Evolutionary conservation across 1,140 invertebrate species (phyloP), one percentile per base, ranked within the genome.

Genomic region (Trichonephila inaurata): DNA sequence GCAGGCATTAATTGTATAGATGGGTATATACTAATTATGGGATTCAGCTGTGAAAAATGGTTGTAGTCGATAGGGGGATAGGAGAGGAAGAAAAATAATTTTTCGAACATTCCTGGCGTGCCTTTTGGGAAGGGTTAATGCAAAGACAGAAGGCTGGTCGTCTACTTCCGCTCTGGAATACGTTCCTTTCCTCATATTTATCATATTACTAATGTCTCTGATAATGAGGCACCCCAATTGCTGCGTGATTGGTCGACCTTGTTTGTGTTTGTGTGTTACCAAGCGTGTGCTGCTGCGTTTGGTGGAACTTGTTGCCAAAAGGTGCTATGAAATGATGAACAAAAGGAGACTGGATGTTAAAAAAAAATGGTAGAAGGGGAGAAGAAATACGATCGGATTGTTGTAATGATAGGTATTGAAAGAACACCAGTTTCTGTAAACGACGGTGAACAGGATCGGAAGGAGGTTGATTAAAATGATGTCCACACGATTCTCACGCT

Each of bases 21-120:
- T 91, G 72, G 40, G 72, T 91, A 91, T 91, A 91, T 82, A 77
- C 89, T 91, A 69, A 91, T 91, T 91, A 91, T 81, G 77, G 89
- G 89, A 77, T 91, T 82, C 64, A 24, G 24, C 60, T n/a, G 89
- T 91, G 89, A 91, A 91, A 91, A 91, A 91, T 91, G 89, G 89
- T 91, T 40, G 33, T 72, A 69, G 62, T 89, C 64, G 40, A 33
- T 51, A 69, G 40, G 51, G 64, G 60, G 60, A 61, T 61, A 87
- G 40, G 21, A 33, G n/a, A 21, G 16, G 61, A 91, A n/a, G 61
- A 82, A 61, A 62, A 61, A 28, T 19, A 61, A 61, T 61, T 82
- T 61, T 82, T 81, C 33, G 66, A 40, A 82, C 89, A 91, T 91
- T 91, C 89, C 72, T 40, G 16, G 72, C 89, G 24, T 62, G 89